Evolutionary conservation across 2,113 vertebrate genomes (phyloP), one percentile per base, ranked within the genome.

Genomic region (Microtus oregoni): DNA sequence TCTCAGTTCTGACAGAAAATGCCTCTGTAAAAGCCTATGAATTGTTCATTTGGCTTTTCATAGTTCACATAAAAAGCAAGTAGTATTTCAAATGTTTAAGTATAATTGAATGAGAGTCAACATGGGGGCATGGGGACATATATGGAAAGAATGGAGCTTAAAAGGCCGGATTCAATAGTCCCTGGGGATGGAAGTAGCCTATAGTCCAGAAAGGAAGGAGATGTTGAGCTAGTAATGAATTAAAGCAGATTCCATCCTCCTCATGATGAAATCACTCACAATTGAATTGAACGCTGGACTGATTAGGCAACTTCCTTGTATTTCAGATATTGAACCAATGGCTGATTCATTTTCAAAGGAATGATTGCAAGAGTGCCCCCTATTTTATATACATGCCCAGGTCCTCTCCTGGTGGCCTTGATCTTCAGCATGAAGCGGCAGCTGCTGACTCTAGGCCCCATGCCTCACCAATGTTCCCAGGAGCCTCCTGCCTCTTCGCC

Each of bases 21-120:
- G 17, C 44, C 86, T 92, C 86, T 96, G 11, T 76, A 83, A 78
- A 96, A 91, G n/a, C n/a, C 81, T 92, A n/a, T 75, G 83, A 90
- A 90, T 78, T 82, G 55, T 41, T 95, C 30, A n/a, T 89, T 81
- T 91, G 83, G 14, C 44, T 90, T 75, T 92, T 94, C n/a, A 86
- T 90, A 89, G 1, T 76, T 38, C 86, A 78, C 63, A 83, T 83
- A 63, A 92, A 96, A 91, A 6, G 58, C 41, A 96, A 96, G 38
- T 32, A 82, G 44, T 55, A 96, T 91, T 95, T 96, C 44, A 67
- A 73, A 24, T 58, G 47, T 61, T 95, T 89, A 55, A 67, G 20
- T 26, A 52, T 52, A 91, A 93, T 32, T 79, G 38, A 72, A 92
- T 91, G 88, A 86, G 92, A 96, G 90, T 32, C 61, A 94, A 61